phyloP scores from a whole-genome alignment of 2,113 vertebrate genomes.

The Nothoprocta perdicaria region DNA sequence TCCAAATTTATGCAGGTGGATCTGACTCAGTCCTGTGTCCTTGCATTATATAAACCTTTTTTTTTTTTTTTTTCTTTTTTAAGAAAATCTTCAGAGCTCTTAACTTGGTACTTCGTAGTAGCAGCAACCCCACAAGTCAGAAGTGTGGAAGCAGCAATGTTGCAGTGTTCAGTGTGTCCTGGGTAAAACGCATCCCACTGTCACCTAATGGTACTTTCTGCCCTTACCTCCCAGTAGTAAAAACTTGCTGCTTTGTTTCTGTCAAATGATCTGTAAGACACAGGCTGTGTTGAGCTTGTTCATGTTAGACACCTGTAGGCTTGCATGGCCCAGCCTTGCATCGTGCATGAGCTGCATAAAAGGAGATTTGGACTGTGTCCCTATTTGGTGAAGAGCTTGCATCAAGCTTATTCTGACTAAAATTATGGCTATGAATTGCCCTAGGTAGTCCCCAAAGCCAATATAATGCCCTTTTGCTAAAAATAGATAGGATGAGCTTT shows the following conservation, averaged over 20 bases:
- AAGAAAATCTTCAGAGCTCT: neutral
- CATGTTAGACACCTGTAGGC: neutral
- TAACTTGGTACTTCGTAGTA: neutral
- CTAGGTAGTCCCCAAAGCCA: neutral
- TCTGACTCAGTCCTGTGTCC: neutral
- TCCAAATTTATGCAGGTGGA: neutral
- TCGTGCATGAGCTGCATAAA: neutral
- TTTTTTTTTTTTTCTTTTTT: neutral
- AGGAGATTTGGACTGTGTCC: neutral
- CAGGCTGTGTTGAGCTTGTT: rapidly evolving
- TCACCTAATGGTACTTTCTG: neutral
- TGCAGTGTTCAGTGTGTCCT: rapidly evolving
- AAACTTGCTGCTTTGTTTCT: neutral
- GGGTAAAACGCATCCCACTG: neutral
- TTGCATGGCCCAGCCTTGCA: neutral
- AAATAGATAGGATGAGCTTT: neutral
- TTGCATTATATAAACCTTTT: neutral
- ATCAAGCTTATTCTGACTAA: neutral
- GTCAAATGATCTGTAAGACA: rapidly evolving
- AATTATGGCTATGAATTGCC: neutral
- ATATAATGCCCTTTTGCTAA: neutral
- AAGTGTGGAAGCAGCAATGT: rapidly evolving
- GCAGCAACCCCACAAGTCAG: neutral
- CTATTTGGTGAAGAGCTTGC: neutral
- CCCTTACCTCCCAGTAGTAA: neutral